A percentile compares a stretch with the other conserved stretches of the same genome.
phyloP scores from a whole-genome alignment of 2,797 vertebrate genomes.

The Anguilla pacifica region DNA sequence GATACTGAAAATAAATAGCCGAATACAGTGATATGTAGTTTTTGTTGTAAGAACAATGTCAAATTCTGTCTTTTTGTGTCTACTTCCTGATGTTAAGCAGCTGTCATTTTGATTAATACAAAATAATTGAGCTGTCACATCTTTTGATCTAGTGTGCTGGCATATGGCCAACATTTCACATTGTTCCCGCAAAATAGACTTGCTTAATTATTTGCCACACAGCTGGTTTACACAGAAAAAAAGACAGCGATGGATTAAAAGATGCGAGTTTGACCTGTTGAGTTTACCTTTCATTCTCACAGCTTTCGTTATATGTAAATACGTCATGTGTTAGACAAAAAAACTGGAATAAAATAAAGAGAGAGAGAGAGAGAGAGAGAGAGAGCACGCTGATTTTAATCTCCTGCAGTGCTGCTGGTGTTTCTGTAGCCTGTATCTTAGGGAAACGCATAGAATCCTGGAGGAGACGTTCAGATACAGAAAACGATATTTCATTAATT shows the following conservation, averaged over 20 bases:
- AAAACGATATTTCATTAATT: background rate
- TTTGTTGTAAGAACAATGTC: background rate
- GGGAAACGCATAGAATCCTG: conserved; percentile 25
- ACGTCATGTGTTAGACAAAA: background rate
- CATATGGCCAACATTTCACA: background rate
- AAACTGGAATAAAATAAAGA: conserved; percentile 4
- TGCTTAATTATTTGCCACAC: background rate
- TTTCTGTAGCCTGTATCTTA: conserved; percentile 24
- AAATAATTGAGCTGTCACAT: background rate
- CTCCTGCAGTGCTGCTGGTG: conserved; percentile 34
- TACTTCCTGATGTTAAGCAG: background rate
- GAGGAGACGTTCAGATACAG: conserved; percentile 21
- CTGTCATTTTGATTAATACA: conserved; percentile 45
- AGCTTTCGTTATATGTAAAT: conserved; percentile 18
- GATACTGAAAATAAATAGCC: background rate
- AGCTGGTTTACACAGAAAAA: conserved; percentile 41
- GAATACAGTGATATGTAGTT: too few relatives aligned
- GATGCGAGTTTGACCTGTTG: conserved; percentile 62
- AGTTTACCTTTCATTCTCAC: conserved; percentile 26
- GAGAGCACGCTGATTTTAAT: conserved; percentile 40
- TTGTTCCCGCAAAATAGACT: background rate
- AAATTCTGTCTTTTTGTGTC: background rate
- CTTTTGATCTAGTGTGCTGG: background rate
- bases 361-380: background rate
- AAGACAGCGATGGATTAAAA: conserved; percentile 24